These are phyloP conservation scores for Drosophila varians DNA, from an alignment of 1,140 invertebrate genomes.

Conservation along the genomic window DNA sequence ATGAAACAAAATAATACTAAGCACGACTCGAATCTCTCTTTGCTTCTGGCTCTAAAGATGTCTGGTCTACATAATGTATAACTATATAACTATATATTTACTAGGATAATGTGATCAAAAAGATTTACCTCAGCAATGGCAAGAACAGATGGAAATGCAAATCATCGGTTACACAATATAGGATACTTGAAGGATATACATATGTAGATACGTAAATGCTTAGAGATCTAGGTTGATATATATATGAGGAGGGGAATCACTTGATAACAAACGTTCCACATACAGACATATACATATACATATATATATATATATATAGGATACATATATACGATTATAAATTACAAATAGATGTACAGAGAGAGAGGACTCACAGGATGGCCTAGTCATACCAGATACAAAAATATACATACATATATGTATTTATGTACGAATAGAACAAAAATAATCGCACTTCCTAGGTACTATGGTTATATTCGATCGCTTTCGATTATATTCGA, in stretches of 20 bases:
- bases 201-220: slow-evolving; percentile 27
- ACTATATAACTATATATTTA: slow-evolving; percentile 13
- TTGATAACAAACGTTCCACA: slow-evolving; percentile 54
- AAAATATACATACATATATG: slow-evolving; percentile 11
- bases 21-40: slow-evolving; percentile 18
- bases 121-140: slow-evolving; percentile 30
- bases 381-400: slow-evolving; percentile 43
- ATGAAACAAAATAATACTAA: slow-evolving; percentile 11
- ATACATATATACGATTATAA: slow-evolving; percentile 43
- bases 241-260: slow-evolving; percentile 44
- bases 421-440: slow-evolving; percentile 14
- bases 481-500: slow-evolving; percentile 42
- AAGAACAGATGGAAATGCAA: slow-evolving; percentile 22
- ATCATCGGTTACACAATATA: slow-evolving; percentile 37
- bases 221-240: slow-evolving; percentile 21
- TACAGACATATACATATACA: slow-evolving; percentile 63
- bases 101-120: slow-evolving; percentile 12
- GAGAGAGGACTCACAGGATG: slow-evolving; percentile 49
- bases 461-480: slow-evolving; percentile 35
- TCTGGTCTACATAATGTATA: slow-evolving; percentile 14
- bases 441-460: slow-evolving; percentile 40
- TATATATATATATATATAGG: slow-evolving; percentile 42
- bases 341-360: slow-evolving; percentile 47
- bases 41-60: slow-evolving; percentile 18
- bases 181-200: slow-evolving; percentile 7